phyloP scores from a whole-genome alignment of 2,797 vertebrate genomes.

The Eutrigla gurnardus region DNA sequence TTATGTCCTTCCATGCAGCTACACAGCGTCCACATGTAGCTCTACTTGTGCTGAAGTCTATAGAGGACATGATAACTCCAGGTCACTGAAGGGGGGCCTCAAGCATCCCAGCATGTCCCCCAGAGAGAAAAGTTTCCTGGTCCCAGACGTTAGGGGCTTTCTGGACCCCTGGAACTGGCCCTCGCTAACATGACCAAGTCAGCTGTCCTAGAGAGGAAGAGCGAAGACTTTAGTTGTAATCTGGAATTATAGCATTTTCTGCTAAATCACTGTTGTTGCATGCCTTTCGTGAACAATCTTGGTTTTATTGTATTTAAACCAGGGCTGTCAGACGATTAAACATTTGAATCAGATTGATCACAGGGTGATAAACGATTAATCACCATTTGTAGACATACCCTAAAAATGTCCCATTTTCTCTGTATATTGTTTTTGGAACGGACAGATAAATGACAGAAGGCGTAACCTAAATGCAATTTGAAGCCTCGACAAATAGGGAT shows the following conservation, averaged over 20 bases:
- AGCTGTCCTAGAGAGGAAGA: slow-evolving; percentile 80
- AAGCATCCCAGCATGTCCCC: slow-evolving; percentile 75
- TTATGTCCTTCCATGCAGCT: slow-evolving; percentile 1
- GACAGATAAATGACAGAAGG: no score
- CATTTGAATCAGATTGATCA: no score
- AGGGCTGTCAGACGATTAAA: not conserved
- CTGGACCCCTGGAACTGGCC: slow-evolving; percentile 43
- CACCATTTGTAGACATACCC: no score
- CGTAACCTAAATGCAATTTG: no score
- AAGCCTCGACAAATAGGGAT: no score
- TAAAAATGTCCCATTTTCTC: no score
- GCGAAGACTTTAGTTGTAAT: not conserved
- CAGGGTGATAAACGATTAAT: no score
- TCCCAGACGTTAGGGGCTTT: slow-evolving; percentile 46
- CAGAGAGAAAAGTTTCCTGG: slow-evolving; percentile 74
- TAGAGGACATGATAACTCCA: slow-evolving; percentile 53
- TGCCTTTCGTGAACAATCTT: not conserved
- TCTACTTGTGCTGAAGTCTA: slow-evolving; percentile 9
- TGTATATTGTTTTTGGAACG: no score
- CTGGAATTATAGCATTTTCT: not conserved
- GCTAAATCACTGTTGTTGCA: not conserved
- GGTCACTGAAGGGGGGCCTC: slow-evolving; percentile 64
- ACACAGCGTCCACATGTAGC: not conserved
- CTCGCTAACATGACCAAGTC: slow-evolving; percentile 70
- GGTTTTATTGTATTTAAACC: not conserved